Evolutionary conservation across 2,797 vertebrate species (phyloP), one percentile per base, ranked within the genome.

Genomic region (Cossypha dichroa): DNA sequence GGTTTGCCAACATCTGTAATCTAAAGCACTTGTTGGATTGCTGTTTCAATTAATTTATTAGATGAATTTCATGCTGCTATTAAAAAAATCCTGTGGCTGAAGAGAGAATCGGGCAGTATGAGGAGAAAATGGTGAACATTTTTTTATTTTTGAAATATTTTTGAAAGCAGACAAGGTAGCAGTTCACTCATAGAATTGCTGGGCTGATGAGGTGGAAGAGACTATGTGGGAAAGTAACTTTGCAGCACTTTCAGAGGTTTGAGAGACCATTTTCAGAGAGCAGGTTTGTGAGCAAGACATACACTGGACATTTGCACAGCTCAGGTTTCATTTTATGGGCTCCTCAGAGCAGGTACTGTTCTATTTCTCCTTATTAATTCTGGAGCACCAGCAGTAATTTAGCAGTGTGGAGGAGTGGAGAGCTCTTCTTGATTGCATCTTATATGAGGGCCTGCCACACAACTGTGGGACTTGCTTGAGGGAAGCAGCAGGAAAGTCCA

Each of bases 181-280:
- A 36, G 7, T 2, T 0, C 0, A 14, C 3, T 54, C 9, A 3
- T 15, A 20, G 62, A 85, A 6, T 5, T 54, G 4, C 26, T 80
- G 64, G 11, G 15, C 41, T 68, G 17, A 56, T 40, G 21, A 54
- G 5, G 17, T 29, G 28, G 17, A 58, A 52, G 13, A 83, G 8
- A 60, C 17, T 15, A 13, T 2, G 5, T 52, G 16, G 17, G 34
- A 76, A 6, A n/a, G 6, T 5, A 38, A 70, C 4, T 19, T 2
- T 33, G 10, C 48, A 70, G 28, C 14, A 25, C 4, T 73, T 81
- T 10, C 33, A 78, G 48, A 40, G 45, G 19, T 28, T 29, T 67
- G 26, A 68, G 40, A 45, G 29, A 23, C 1, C 12, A 6, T 72
- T 78, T 74, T 34, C 77, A 75, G 29, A 38, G 15, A 38, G 3